Base-by-base conservation (phyloP, 2,888 invertebrate species). In the Anarsia innoxiella region DNA sequence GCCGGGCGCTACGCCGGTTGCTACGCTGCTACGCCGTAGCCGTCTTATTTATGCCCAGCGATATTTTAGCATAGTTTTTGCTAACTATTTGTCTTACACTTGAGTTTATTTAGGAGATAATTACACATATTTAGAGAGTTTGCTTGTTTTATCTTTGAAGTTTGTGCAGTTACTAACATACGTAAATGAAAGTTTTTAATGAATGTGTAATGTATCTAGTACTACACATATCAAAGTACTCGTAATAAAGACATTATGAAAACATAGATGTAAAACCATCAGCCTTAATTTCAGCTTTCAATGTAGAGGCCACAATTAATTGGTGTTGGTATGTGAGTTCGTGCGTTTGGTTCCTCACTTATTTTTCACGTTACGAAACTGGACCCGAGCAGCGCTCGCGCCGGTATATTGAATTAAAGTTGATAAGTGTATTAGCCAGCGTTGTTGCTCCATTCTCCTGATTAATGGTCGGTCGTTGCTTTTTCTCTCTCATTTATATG, bases 401-500 rank as follows among this genome's bases (percentile, higher is more conserved):
- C 56, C 56, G 63, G 66, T 69, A 79, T 82, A 83, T 84, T 82
- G 80, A 83, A 83, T 85, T 84, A 79, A 82, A 80, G 66, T 80
- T 79, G 80, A 80, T 84, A 84, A 84, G 78, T 80, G 75, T 80
- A 80, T 84, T 80, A 84, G 79, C 74, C 70, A 60, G 66, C 74
- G 75, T 74, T 74, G 75, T 74, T 77, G 72, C 74, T 72, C 73
- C 77, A 74, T 76, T 79, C 77, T 63, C 67, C 65, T 78, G 78
- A 82, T 79, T 79, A 83, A 82, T 74, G 74, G 71, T 44, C 60
- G 66, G 62, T 72, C 72, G 71, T 66, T 70, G 76, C 74, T 77
- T 82, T 80, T 79, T 82, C 77, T 75, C 78, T 75, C 79, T 82
- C 82, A 80, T 83, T 80, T 79, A 74, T 80, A 82, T 82, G 78